These are phyloP conservation scores for Addax nasomaculatus DNA, from an alignment of 2,113 vertebrate species.

Conservation along the genomic window DNA sequence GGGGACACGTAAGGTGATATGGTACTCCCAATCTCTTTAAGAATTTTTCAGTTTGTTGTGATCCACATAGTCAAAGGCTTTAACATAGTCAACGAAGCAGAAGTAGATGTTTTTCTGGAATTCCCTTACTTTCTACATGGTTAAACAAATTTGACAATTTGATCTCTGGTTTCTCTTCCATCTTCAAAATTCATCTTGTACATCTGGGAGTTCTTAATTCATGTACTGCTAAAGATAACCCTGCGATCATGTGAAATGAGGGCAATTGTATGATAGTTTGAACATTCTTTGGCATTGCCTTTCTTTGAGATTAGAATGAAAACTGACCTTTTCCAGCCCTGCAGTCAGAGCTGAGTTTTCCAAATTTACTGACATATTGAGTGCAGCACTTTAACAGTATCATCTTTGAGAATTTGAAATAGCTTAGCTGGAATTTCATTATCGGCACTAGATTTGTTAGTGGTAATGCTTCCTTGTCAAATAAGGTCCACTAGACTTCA, in stretches of 20 bases:
- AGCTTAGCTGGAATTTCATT: not conserved
- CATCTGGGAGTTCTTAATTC: not conserved
- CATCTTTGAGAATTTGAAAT: not conserved
- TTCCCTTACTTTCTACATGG: not conserved
- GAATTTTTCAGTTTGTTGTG: not conserved
- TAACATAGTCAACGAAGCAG: not conserved
- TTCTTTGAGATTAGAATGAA: not conserved
- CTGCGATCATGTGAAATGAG: not conserved
- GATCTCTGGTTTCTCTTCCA: not conserved
- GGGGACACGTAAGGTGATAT: not conserved
- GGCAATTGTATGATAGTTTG: not conserved
- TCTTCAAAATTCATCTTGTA: not conserved
- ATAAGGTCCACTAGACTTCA: not conserved
- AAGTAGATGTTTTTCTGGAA: not conserved
- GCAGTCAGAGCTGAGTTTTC: not conserved
- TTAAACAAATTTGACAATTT: not conserved
- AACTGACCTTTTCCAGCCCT: not conserved
- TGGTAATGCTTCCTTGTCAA: not conserved
- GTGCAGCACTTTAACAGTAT: not conserved
- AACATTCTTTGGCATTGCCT: not conserved
- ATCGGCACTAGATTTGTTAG: not conserved
- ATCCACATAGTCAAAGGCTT: not conserved
- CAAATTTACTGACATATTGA: not conserved
- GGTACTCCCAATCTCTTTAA: not conserved
- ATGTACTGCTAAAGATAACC: not conserved